phyloP scores from a whole-genome alignment of 2,888 invertebrate genomes.

The Heteropelma amictum region DNA sequence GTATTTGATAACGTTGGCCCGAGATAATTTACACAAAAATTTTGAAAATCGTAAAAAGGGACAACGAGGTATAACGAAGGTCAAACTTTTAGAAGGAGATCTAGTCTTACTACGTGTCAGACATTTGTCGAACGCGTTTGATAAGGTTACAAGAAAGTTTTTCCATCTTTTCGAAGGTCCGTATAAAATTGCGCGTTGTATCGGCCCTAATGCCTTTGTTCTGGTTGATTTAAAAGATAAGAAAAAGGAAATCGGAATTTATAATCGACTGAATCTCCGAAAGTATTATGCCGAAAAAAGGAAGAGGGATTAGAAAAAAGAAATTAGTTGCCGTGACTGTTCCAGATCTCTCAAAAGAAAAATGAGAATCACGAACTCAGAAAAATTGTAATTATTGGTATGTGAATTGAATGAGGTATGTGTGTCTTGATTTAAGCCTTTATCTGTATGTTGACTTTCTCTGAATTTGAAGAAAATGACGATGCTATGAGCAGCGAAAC shows the following conservation, averaged over 20 bases:
- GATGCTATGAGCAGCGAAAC: too few species aligned
- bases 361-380: too few species aligned
- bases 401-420: too few species aligned
- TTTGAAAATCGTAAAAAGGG: conserved; percentile 2
- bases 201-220: conserved; percentile 6
- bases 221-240: background rate
- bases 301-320: too few species aligned
- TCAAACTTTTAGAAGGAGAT: background rate
- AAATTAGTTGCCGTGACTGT: too few species aligned
- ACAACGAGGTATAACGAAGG: background rate
- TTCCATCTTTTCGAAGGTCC: conserved; percentile 16
- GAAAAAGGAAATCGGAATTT: background rate
- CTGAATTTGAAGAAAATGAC: too few species aligned
- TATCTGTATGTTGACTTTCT: too few species aligned
- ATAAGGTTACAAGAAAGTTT: conserved; percentile 9
- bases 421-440: too few species aligned
- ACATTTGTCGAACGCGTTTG: conserved; percentile 3
- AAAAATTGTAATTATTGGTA: too few species aligned
- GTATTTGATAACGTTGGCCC: background rate
- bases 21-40: background rate
- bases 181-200: background rate
- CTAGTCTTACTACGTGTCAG: background rate
- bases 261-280: conserved; percentile 15
- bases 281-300: conserved; percentile 1
- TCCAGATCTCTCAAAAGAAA: too few species aligned